Conservation (phyloP, 2,797 vertebrate species). For the Gymnoscopelus braueri region DNA sequence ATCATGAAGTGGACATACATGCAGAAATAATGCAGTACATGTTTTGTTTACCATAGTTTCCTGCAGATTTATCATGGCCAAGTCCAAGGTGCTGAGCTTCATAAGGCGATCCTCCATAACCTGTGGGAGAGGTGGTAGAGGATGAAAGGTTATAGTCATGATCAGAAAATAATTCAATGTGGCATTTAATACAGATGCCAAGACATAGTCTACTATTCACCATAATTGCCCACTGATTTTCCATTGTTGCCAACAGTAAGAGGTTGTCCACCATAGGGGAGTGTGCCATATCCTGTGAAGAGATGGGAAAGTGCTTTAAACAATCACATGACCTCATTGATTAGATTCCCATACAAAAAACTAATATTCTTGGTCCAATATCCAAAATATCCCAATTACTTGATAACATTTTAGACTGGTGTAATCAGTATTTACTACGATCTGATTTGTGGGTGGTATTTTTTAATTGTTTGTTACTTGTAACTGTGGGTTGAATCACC, state of each 20-base stretch:
- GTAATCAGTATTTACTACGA: too few species aligned
- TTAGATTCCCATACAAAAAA: too few species aligned
- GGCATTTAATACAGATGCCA: neutral
- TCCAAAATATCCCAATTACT: too few species aligned
- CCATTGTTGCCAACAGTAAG: constrained; percentile 48
- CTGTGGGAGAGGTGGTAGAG: constrained; percentile 39
- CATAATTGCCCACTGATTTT: constrained; percentile 61
- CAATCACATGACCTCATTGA: neutral
- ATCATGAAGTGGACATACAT: too few species aligned
- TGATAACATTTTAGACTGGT: too few species aligned
- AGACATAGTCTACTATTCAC: constrained; percentile 25
- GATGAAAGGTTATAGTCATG: neutral
- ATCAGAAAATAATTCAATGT: neutral
- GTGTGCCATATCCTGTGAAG: constrained; percentile 56
- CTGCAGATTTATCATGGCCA: constrained; percentile 45
- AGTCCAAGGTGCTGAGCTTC: constrained; percentile 59
- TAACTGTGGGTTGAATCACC: neutral
- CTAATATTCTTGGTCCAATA: too few species aligned
- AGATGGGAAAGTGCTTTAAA: neutral
- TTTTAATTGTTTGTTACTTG: neutral
- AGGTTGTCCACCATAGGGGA: constrained; percentile 49
- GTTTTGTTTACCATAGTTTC: constrained; percentile 56
- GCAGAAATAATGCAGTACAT: too few species aligned
- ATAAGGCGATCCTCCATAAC: constrained; percentile 67
- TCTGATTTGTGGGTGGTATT: too few species aligned